These are phyloP conservation scores for Drosophila tanythrix DNA, from an alignment of 2,888 invertebrate species.

Conservation along the genomic window DNA sequence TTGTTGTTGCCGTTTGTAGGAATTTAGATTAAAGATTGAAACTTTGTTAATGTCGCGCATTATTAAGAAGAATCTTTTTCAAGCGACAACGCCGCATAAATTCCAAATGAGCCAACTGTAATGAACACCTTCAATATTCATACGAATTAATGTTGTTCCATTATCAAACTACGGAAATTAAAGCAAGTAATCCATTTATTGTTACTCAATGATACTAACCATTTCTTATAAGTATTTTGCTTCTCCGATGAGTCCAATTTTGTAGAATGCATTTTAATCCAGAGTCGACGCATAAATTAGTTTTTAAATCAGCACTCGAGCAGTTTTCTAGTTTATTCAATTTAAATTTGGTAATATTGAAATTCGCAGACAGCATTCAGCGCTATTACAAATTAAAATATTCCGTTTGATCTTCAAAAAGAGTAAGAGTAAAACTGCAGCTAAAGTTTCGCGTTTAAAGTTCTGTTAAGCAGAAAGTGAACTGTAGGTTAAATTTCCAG, in stretches of 20 bases:
- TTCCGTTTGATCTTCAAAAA: not conserved
- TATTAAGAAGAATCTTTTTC: conserved; percentile 73
- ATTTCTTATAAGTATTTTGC: not conserved
- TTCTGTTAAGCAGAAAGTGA: not conserved
- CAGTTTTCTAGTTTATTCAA: not conserved
- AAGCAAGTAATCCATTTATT: not conserved
- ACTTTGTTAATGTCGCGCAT: conserved; percentile 80
- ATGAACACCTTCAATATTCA: conserved; percentile 70
- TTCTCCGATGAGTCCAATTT: not conserved
- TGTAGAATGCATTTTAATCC: not conserved
- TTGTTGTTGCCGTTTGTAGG: conserved; percentile 57
- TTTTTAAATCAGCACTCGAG: not conserved
- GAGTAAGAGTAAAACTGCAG: not conserved
- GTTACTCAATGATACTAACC: not conserved
- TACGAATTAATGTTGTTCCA: conserved; percentile 25
- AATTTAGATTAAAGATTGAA: conserved; percentile 82
- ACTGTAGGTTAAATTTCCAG: not conserved
- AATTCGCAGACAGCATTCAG: not conserved
- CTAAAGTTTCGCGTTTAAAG: not conserved
- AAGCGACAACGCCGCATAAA: conserved; percentile 47
- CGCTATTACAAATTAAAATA: not conserved
- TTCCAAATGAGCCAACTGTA: conserved; percentile 64
- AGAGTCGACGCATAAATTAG: not conserved
- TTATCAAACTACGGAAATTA: not conserved
- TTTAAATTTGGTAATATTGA: not conserved